phyloP scores from a whole-genome alignment of 2,113 vertebrate species.

The Oreocharis arfaki region DNA sequence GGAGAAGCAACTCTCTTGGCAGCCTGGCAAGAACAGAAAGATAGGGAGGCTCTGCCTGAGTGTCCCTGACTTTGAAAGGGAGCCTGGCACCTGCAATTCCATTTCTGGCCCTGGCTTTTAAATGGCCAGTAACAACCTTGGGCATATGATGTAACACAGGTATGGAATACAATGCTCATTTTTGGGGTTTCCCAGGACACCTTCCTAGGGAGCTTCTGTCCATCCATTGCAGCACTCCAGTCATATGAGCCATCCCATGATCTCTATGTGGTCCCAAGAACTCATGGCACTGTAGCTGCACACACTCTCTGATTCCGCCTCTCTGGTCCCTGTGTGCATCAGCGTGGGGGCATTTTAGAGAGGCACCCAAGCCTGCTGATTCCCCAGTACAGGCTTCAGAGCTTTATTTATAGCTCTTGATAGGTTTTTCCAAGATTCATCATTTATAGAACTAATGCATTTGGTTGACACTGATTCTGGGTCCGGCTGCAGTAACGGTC shows the following conservation, averaged over 20 bases:
- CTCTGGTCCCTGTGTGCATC: not conserved
- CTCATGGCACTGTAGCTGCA: not conserved
- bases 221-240: not conserved
- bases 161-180: not conserved
- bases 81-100: not conserved
- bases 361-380: not conserved
- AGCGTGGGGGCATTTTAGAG: not conserved
- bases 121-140: not conserved
- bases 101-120: not conserved
- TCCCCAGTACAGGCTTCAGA: not conserved
- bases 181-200: not conserved
- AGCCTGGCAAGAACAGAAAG: not conserved
- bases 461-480: not conserved
- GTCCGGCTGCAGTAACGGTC: not conserved
- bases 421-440: not conserved
- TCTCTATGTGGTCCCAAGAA: not conserved
- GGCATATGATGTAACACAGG: not conserved
- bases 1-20: not conserved
- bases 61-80: not conserved
- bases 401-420: not conserved
- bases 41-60: not conserved
- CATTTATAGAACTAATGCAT: not conserved
- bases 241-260: too few species aligned
- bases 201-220: not conserved
- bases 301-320: not conserved